Conservation (phyloP, 2,888 invertebrate species). For the Blera fallax region DNA sequence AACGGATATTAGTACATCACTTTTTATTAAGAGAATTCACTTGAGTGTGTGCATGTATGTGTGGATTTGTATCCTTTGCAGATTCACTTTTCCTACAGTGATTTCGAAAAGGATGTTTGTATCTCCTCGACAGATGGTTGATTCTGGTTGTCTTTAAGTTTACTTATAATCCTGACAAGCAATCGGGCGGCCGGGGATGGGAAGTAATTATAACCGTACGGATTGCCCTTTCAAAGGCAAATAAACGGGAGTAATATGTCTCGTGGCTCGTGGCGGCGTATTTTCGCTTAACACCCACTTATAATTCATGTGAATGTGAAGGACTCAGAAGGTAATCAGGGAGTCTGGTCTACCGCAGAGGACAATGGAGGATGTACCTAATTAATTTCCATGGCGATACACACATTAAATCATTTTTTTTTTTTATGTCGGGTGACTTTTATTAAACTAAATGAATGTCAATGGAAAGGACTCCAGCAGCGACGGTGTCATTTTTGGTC, state of each 20-base stretch:
- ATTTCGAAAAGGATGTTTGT: neutral
- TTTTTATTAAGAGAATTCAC: constrained; percentile 34
- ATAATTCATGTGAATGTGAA: neutral
- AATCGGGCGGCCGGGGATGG: neutral
- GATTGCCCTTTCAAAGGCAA: neutral
- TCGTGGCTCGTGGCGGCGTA: no score
- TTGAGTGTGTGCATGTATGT: neutral
- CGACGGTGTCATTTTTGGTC: neutral
- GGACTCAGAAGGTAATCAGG: neutral
- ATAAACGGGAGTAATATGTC: neutral
- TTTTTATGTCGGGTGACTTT: neutral
- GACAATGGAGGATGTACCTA: neutral
- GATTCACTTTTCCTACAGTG: neutral
- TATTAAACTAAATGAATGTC: neutral
- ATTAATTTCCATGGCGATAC: neutral
- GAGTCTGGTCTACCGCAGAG: neutral
- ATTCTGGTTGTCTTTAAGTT: neutral
- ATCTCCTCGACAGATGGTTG: neutral
- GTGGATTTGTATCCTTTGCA: neutral
- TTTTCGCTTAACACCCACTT: neutral
- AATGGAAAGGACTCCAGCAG: neutral
- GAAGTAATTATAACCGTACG: neutral
- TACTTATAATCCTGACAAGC: neutral
- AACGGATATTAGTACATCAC: constrained; percentile 40
- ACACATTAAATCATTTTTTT: neutral